Conservation (phyloP, 2,113 vertebrate genomes). For the Platichthys flesus region DNA sequence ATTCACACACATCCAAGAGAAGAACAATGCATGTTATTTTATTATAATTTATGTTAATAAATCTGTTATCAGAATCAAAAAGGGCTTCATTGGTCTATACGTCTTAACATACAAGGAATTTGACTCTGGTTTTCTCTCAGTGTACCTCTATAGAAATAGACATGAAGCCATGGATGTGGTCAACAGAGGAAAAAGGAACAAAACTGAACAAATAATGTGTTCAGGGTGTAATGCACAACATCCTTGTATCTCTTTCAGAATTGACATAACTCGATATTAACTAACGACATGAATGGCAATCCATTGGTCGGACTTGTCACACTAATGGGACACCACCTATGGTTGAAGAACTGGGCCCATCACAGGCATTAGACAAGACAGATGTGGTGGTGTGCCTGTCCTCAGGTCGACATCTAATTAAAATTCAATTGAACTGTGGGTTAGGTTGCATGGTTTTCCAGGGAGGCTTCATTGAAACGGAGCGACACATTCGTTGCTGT, state of each 20-base stretch:
- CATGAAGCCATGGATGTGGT: too few relatives aligned
- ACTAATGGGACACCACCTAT: not conserved
- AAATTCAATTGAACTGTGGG: slow-evolving; percentile 35
- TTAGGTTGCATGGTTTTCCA: slow-evolving; percentile 8
- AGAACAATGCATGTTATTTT: too few relatives aligned
- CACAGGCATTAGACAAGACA: slow-evolving; percentile 34
- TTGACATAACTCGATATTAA: not conserved
- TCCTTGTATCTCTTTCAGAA: not conserved
- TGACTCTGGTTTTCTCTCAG: too few relatives aligned
- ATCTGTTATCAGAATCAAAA: too few relatives aligned
- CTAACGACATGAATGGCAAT: not conserved
- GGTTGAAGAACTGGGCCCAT: not conserved
- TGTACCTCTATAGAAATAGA: too few relatives aligned
- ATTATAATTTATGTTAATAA: too few relatives aligned
- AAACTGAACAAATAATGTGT: too few relatives aligned
- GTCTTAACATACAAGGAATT: too few relatives aligned
- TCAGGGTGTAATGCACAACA: not conserved
- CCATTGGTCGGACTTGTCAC: not conserved
- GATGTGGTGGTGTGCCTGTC: slow-evolving; percentile 29
- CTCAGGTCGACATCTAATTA: slow-evolving; percentile 49
- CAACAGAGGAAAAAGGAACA: too few relatives aligned
- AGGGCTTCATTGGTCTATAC: too few relatives aligned
- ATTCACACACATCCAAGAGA: too few relatives aligned
- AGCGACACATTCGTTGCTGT: slow-evolving; percentile 33
- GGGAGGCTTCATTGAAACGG: not conserved